phyloP scores from a whole-genome alignment of 2,113 vertebrate species.

The Manacus vitellinus region DNA sequence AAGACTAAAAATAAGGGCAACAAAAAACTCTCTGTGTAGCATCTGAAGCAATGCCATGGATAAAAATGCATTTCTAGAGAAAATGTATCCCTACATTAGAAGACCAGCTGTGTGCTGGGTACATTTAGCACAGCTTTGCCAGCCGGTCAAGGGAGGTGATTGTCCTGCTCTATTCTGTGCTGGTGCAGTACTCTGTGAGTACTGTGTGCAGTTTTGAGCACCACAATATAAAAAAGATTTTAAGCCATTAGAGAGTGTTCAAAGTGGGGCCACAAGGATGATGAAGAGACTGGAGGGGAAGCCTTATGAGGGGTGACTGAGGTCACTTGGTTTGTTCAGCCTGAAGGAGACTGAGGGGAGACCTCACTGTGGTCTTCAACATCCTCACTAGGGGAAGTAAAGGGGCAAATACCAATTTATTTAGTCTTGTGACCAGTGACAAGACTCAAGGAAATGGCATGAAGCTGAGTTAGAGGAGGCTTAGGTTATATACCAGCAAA shows the following conservation, averaged over 20 bases:
- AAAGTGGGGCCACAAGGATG: background rate
- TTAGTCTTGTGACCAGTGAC: background rate
- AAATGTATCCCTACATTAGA: background rate
- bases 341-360: background rate
- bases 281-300: background rate
- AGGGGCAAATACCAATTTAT: background rate
- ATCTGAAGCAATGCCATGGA: background rate
- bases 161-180: background rate
- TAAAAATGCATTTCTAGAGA: background rate
- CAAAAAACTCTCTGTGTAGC: background rate
- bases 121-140: background rate
- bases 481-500: background rate
- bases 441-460: background rate
- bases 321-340: background rate
- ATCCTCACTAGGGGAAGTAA: background rate
- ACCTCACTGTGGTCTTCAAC: background rate
- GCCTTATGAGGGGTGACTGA: fast-evolving
- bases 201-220: background rate
- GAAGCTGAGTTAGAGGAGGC: background rate
- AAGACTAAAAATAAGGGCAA: background rate
- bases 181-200: background rate
- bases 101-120: background rate
- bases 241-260: background rate
- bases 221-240: background rate
- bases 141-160: background rate